Conservation (phyloP, 2,113 vertebrate species). For the Notothenia rossii region DNA sequence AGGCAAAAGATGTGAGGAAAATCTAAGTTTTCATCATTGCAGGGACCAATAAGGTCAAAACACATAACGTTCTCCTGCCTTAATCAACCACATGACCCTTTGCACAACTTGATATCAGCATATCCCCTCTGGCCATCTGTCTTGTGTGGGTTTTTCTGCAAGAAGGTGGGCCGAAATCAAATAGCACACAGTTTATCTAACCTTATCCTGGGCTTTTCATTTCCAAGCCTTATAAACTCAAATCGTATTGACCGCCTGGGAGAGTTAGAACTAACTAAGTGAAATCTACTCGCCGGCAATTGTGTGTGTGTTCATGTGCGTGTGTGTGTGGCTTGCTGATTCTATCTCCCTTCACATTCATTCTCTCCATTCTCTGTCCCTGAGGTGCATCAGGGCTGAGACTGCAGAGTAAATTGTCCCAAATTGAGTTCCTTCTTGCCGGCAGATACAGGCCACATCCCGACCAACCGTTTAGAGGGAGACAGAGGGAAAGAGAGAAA, state of each 20-base stretch:
- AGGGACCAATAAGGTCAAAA: slow-evolving; percentile 44
- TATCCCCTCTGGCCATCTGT: slow-evolving; percentile 74
- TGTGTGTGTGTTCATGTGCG: slow-evolving; percentile 62
- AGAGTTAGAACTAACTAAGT: slow-evolving; percentile 96
- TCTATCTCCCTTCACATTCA: slow-evolving; percentile 99
- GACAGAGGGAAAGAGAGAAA: slow-evolving; percentile 55
- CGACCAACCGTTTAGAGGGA: slow-evolving; percentile 87
- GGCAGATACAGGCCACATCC: slow-evolving; percentile 93
- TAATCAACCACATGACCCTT: slow-evolving; percentile 64
- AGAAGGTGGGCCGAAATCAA: slow-evolving; percentile 79
- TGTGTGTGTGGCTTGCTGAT: slow-evolving; percentile 86
- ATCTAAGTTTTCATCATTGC: slow-evolving; percentile 24
- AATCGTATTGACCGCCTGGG: slow-evolving; percentile 94
- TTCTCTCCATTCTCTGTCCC: slow-evolving; percentile 96
- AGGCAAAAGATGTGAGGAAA: not conserved
- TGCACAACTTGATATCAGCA: slow-evolving; percentile 51
- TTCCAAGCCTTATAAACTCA: slow-evolving; percentile 98
- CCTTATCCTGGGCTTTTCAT: slow-evolving; percentile 94
- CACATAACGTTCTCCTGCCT: slow-evolving; percentile 43
- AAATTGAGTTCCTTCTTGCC: slow-evolving; percentile 99
- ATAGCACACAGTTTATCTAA: slow-evolving; percentile 84
- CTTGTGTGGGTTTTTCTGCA: slow-evolving; percentile 66
- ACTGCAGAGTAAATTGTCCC: slow-evolving; percentile 98
- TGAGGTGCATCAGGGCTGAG: slow-evolving; percentile 92
- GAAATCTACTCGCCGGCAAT: slow-evolving; percentile 96